phyloP scores from a whole-genome alignment of 2,113 vertebrate genomes.

The Muntiacus reevesi region DNA sequence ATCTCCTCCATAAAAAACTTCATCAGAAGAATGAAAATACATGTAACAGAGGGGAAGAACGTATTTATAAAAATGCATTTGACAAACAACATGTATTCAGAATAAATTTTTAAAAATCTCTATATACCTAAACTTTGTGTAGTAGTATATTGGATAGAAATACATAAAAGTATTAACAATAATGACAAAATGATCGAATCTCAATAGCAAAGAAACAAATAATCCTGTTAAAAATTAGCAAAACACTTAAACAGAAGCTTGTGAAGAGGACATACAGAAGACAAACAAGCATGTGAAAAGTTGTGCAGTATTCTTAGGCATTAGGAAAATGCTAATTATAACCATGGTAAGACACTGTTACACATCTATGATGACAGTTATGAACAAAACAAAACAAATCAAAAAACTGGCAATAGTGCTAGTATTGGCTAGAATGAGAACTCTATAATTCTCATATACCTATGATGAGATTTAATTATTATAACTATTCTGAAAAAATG shows the following conservation, averaged over 20 bases:
- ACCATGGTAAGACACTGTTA: not conserved
- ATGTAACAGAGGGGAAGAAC: not conserved
- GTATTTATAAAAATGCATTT: not conserved
- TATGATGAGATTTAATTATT: not conserved
- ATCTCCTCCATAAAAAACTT: not conserved
- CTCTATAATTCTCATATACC: not conserved
- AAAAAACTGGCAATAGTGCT: not conserved
- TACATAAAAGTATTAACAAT: not conserved
- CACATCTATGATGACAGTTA: not conserved
- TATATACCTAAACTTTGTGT: not conserved
- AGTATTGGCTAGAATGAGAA: not conserved
- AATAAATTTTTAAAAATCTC: not conserved
- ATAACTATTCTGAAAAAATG: not conserved
- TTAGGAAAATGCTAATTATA: not conserved
- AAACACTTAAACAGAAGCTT: not conserved
- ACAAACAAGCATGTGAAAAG: not conserved
- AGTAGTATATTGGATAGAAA: not conserved
- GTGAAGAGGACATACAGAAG: not conserved
- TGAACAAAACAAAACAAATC: not conserved
- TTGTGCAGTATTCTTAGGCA: not conserved
- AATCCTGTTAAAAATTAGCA: not conserved
- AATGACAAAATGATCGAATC: not conserved
- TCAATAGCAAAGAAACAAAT: not conserved
- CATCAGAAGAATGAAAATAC: not conserved
- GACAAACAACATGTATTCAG: not conserved